phyloP scores from a whole-genome alignment of 2,888 invertebrate genomes.

The Phortica okadai region DNA sequence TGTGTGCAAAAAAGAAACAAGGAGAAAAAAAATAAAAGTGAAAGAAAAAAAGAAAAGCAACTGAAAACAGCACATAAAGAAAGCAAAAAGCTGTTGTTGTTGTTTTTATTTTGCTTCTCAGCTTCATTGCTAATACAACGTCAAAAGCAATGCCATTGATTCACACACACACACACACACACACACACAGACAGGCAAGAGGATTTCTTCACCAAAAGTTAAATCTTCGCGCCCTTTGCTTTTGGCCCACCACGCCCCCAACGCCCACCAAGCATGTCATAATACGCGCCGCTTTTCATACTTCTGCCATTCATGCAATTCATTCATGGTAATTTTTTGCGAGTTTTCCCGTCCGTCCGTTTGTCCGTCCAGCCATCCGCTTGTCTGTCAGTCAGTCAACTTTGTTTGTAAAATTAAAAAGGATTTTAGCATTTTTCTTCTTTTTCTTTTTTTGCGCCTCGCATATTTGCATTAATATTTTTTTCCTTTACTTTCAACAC shows the following conservation, averaged over 20 bases:
- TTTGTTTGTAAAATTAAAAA: slow-evolving; percentile 69
- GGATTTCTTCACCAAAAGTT: neutral
- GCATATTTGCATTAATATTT: slow-evolving; percentile 56
- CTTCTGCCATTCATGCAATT: neutral
- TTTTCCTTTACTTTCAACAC: slow-evolving; percentile 32
- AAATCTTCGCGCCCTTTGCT: too few relatives aligned
- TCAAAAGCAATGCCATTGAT: neutral
- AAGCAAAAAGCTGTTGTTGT: too few relatives aligned
- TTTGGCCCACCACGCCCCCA: neutral
- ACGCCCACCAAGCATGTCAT: neutral
- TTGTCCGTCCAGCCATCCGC: neutral
- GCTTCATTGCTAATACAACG: neutral
- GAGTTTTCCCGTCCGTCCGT: neutral
- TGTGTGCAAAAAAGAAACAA: neutral
- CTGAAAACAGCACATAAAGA: neutral
- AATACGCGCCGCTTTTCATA: neutral
- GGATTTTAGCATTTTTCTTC: slow-evolving; percentile 55
- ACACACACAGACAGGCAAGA: neutral
- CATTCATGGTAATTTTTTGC: neutral
- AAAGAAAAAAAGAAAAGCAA: too few relatives aligned
- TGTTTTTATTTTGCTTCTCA: neutral
- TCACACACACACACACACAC: neutral
- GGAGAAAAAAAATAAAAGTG: neutral
- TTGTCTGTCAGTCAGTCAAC: slow-evolving; percentile 43
- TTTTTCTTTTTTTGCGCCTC: slow-evolving; percentile 36